Evolutionary conservation across 2,888 invertebrate species (phyloP).

Genomic region (Scrobipalpa atriplicella): DNA sequence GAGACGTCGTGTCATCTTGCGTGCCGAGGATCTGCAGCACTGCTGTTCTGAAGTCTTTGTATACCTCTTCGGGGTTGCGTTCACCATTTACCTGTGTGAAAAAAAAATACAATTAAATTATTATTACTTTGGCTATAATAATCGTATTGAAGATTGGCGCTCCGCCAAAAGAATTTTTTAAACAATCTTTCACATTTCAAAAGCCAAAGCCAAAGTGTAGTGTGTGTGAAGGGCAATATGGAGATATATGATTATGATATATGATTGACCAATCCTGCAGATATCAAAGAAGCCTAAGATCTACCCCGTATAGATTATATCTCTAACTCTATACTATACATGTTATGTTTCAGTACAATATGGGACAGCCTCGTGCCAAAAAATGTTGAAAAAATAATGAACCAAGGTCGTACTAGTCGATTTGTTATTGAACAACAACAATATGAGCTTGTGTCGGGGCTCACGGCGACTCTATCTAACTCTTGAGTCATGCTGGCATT

Average conservation of each 20-base stretch:
- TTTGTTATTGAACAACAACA: slow-evolving; percentile 6
- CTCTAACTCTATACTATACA: not conserved
- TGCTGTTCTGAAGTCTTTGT: slow-evolving; percentile 91
- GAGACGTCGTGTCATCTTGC: slow-evolving; percentile 84
- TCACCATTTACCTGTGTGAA: slow-evolving; percentile 91
- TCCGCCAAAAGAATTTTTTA: too few species aligned
- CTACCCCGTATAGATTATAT: too few species aligned
- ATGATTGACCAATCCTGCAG: too few species aligned
- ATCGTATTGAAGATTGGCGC: too few species aligned
- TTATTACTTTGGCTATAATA: too few species aligned
- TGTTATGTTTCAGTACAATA: not conserved
- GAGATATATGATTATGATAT: too few species aligned
- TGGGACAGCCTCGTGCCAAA: slow-evolving; percentile 1
- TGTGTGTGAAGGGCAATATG: too few species aligned
- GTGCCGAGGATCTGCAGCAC: slow-evolving; percentile 89
- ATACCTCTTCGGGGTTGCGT: slow-evolving; percentile 92
- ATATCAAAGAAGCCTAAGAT: too few species aligned
- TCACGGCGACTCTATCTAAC: not conserved
- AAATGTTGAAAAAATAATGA: not conserved
- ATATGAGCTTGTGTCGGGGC: not conserved
- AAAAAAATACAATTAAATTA: slow-evolving; percentile 20
- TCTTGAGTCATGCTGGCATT: not conserved
- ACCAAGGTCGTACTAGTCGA: not conserved
- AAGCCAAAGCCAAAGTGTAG: too few species aligned
- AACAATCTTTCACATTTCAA: too few species aligned